Percentiles rank a stretch among this genome's conserved stretches.
Conservation (phyloP, 2,113 vertebrate species). For the Neomonachus schauinslandi region DNA sequence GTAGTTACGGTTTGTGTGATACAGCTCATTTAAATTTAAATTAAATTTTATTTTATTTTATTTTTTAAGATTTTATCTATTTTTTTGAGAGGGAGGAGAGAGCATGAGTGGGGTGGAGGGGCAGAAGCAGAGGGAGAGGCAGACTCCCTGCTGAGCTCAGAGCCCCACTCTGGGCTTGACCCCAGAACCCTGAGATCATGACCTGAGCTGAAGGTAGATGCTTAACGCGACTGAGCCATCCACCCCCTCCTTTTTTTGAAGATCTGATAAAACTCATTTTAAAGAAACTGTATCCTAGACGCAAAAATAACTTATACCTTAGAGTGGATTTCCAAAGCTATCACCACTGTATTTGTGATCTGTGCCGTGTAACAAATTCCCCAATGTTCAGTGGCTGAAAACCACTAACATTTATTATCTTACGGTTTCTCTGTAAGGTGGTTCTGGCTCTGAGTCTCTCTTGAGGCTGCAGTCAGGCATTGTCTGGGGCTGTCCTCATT, state of each 20-base stretch:
- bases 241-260: not conserved
- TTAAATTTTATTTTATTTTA: not conserved
- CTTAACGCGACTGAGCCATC: not conserved
- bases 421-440: not conserved
- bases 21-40: constrained; percentile 10
- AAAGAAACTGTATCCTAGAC: not conserved
- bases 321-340: not conserved
- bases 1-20: not conserved
- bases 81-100: not conserved
- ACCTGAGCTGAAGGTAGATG: not conserved
- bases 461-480: not conserved
- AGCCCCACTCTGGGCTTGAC: not conserved
- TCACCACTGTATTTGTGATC: not conserved
- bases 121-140: not conserved
- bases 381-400: not conserved
- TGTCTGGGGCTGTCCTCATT: too few relatives aligned
- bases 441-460: not conserved
- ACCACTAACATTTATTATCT: not conserved
- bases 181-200: not conserved
- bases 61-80: not conserved
- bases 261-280: constrained; percentile 24
- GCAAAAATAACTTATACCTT: not conserved
- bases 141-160: not conserved
- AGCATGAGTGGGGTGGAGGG: not conserved
- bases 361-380: not conserved